phyloP scores from a whole-genome alignment of 2,797 vertebrate genomes.

The Phoxinus dragarum region DNA sequence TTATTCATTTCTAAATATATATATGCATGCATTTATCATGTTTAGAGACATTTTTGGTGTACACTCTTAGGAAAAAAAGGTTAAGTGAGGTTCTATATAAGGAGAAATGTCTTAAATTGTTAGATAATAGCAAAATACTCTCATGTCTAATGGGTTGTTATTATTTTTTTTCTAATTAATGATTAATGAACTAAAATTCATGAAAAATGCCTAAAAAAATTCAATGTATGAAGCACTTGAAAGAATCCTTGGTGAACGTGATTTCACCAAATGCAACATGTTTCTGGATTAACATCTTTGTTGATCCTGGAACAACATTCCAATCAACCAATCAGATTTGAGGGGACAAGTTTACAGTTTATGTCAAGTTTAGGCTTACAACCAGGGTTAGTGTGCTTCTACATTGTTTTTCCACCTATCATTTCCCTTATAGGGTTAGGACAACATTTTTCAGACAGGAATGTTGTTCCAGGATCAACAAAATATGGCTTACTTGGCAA shows the following conservation, averaged over 20 bases:
- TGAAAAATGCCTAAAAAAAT: neutral
- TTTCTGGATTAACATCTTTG: neutral
- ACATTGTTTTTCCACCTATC: neutral
- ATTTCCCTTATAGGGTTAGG: neutral
- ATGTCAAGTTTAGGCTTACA: neutral
- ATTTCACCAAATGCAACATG: neutral
- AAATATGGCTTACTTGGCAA: neutral
- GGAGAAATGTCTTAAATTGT: neutral
- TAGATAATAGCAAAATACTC: neutral
- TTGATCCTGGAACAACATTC: neutral
- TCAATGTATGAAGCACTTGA: neutral
- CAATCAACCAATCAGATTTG: conserved; percentile 2
- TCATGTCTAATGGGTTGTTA: neutral
- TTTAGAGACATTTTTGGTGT: neutral
- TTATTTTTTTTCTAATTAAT: neutral
- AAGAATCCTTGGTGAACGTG: neutral
- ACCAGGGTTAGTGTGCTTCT: neutral
- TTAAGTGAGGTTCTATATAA: neutral
- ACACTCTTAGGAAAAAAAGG: neutral
- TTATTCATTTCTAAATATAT: too few relatives aligned
- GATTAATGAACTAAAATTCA: neutral
- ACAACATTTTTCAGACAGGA: neutral
- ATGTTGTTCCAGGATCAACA: neutral
- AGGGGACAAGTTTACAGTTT: neutral
- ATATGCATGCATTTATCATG: neutral